phyloP scores from a whole-genome alignment of 37 sponge, comb jelly and placozoan genomes.

The Petrosia ficiformis region DNA sequence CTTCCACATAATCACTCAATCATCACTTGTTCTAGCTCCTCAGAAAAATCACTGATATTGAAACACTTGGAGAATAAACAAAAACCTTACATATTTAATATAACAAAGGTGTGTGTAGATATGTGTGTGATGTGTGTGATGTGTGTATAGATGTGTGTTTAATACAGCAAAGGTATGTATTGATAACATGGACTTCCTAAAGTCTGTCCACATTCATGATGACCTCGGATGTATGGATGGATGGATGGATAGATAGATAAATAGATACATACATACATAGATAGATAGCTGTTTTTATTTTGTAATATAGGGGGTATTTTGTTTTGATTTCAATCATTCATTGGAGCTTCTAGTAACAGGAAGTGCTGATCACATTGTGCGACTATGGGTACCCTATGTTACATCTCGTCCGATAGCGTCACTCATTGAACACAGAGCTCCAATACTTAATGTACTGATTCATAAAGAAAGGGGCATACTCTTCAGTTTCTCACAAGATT shows the following conservation, averaged over 20 bases:
- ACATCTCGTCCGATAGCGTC: constrained; percentile 76
- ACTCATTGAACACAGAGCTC: constrained; percentile 65
- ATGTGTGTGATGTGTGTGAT: constrained; percentile 2
- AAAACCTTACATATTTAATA: constrained; percentile 82
- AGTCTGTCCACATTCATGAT: too few relatives aligned
- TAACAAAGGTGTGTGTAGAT: constrained; percentile 71
- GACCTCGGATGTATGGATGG: too few relatives aligned
- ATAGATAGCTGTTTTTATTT: background rate
- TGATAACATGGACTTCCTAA: background rate
- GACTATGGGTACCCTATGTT: constrained; percentile 95
- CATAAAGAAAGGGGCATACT: constrained; percentile 41
- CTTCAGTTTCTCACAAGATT: constrained; percentile 82
- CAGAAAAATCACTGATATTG: constrained; percentile 70
- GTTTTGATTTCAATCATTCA: constrained; percentile 79
- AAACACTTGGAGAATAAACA: constrained; percentile 62
- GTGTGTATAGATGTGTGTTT: background rate
- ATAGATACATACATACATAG: too few relatives aligned
- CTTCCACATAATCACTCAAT: constrained; percentile 78
- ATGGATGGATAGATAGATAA: too few relatives aligned
- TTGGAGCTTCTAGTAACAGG: constrained; percentile 90
- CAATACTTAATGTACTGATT: constrained; percentile 78
- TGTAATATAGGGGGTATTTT: constrained; percentile 75
- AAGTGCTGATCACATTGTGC: constrained; percentile 83
- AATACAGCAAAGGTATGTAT: background rate
- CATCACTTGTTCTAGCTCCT: constrained; percentile 74